A percentile compares a stretch with the other conserved stretches of the same genome.
phyloP scores from a whole-genome alignment of 2,797 vertebrate species.

The Aeoliscus strigatus region DNA sequence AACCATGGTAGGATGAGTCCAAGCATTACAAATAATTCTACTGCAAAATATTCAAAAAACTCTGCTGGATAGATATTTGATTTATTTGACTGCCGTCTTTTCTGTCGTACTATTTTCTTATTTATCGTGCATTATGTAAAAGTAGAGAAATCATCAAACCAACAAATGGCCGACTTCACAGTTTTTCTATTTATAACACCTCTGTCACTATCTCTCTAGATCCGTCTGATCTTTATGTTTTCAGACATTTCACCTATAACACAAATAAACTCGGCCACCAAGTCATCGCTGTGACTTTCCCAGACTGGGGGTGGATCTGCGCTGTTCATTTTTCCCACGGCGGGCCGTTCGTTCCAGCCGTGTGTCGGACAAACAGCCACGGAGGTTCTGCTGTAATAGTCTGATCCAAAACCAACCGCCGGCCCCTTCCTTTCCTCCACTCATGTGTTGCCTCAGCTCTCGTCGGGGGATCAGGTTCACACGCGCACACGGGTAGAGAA shows the following conservation, averaged over 20 bases:
- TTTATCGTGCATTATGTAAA: no score
- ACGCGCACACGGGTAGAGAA: slow-evolving; percentile 23
- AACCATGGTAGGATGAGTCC: no score
- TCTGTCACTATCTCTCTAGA: no score
- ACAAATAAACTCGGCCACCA: not conserved
- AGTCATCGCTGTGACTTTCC: not conserved
- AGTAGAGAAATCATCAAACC: no score
- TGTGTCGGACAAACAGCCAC: slow-evolving; percentile 15
- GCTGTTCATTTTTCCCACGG: slow-evolving; percentile 17
- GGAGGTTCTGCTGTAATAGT: slow-evolving; percentile 22
- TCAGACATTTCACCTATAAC: not conserved
- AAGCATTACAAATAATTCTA: no score
- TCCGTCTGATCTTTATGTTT: no score
- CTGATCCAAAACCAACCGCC: slow-evolving; percentile 31
- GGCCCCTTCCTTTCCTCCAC: slow-evolving; percentile 2
- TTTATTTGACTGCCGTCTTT: no score
- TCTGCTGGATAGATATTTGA: no score
- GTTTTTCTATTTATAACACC: no score
- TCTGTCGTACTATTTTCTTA: no score
- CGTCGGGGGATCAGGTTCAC: slow-evolving; percentile 8
- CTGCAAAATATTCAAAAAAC: no score
- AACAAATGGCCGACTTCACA: no score
- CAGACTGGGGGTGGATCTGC: slow-evolving; percentile 1
- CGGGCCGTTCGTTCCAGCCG: slow-evolving; percentile 9
- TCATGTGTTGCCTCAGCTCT: slow-evolving; percentile 26